phyloP scores from a whole-genome alignment of 2,888 invertebrate genomes.

The Ophion ventricosus region DNA sequence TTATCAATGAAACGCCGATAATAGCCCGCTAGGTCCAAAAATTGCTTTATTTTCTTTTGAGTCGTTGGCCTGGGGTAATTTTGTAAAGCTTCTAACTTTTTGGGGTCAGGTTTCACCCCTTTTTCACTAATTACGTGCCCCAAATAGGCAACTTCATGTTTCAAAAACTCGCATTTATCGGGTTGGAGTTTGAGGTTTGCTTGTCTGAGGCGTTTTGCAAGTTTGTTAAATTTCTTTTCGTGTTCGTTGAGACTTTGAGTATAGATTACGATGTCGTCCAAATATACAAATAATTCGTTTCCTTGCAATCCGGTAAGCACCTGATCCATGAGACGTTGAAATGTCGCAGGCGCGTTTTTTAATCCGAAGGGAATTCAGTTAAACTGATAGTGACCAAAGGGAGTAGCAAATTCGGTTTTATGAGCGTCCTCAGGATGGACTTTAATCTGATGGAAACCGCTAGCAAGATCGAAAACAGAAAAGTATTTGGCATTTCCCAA shows the following conservation, averaged over 20 bases:
- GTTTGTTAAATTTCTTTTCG: slow-evolving; percentile 52
- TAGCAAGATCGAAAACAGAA: too few relatives aligned
- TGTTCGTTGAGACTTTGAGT: slow-evolving; percentile 63
- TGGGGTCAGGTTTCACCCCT: slow-evolving; percentile 71
- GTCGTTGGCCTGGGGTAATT: slow-evolving; percentile 66
- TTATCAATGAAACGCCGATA: slow-evolving; percentile 19
- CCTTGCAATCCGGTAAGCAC: slow-evolving; percentile 71
- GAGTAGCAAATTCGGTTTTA: too few relatives aligned
- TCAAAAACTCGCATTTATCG: slow-evolving; percentile 72
- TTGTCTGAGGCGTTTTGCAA: slow-evolving; percentile 61
- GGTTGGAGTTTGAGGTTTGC: slow-evolving; percentile 65
- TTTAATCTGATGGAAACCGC: too few relatives aligned
- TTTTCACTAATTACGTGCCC: slow-evolving; percentile 71
- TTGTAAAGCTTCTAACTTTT: slow-evolving; percentile 65
- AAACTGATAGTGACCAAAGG: too few relatives aligned
- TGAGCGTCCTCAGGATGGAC: too few relatives aligned
- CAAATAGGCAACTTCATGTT: slow-evolving; percentile 70
- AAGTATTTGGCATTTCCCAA: slow-evolving; percentile 77
- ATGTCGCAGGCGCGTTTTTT: too few relatives aligned
- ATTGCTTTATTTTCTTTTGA: slow-evolving; percentile 69
- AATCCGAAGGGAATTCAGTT: too few relatives aligned
- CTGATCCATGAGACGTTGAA: too few relatives aligned
- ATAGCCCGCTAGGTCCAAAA: slow-evolving; percentile 68
- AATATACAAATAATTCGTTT: slow-evolving; percentile 62
- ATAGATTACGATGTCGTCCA: too few relatives aligned